These are phyloP conservation scores for Eciton burchellii DNA, from an alignment of 1,140 invertebrate genomes.

Conservation along the genomic window DNA sequence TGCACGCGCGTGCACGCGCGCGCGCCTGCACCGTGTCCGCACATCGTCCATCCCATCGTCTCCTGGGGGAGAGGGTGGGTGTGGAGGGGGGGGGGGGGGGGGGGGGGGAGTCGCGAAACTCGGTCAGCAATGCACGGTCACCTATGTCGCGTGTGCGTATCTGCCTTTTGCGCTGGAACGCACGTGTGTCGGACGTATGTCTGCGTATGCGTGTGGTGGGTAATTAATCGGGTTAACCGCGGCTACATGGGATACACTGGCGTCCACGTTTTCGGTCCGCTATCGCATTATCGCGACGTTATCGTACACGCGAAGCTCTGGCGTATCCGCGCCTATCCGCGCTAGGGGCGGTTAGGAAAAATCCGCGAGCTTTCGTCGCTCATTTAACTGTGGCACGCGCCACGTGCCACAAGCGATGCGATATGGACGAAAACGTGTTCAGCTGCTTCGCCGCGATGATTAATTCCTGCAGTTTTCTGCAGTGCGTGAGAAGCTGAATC, in stretches of 20 bases:
- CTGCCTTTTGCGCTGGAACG: too few relatives aligned
- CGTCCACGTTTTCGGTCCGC: conserved; percentile 48
- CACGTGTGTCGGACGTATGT: too few relatives aligned
- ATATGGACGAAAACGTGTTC: too few relatives aligned
- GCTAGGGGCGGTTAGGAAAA: background rate
- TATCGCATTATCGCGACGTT: conserved; percentile 56
- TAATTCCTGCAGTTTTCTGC: too few relatives aligned
- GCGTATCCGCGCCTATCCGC: background rate
- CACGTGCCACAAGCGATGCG: too few relatives aligned
- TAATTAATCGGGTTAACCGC: conserved; percentile 76
- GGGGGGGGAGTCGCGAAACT: conserved; percentile 69
- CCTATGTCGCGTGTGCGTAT: conserved; percentile 60
- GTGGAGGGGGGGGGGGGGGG: conserved; percentile 57
- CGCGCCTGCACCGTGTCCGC: too few relatives aligned
- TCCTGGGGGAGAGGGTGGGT: conserved; percentile 61
- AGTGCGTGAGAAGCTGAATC: too few relatives aligned
- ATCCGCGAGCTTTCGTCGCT: too few relatives aligned
- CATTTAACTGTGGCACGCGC: too few relatives aligned
- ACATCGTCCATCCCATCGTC: background rate
- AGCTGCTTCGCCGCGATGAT: too few relatives aligned
- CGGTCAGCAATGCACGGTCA: conserved; percentile 55
- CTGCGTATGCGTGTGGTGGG: conserved; percentile 27
- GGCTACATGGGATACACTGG: conserved; percentile 31
- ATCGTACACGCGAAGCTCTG: background rate
- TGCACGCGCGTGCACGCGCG: too few relatives aligned